Conservation (phyloP, 2,113 vertebrate genomes). For the Lagopus muta region DNA sequence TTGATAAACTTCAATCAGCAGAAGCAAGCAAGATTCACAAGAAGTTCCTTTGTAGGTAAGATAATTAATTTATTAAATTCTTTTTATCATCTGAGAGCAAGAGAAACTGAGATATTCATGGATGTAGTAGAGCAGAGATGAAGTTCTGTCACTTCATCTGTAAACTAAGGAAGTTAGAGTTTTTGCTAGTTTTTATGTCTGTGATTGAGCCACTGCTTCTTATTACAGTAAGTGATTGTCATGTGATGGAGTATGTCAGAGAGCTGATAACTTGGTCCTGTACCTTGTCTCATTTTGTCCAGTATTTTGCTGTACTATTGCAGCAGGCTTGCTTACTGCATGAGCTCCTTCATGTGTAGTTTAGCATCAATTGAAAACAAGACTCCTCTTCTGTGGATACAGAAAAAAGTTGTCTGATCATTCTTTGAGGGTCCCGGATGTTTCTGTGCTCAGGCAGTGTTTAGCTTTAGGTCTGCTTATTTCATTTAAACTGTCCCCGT, state of each 20-base stretch:
- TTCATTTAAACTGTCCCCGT: neutral
- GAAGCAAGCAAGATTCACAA: neutral
- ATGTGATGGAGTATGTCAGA: constrained; percentile 60
- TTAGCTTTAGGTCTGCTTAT: neutral
- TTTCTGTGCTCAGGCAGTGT: neutral
- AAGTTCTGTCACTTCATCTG: constrained; percentile 42
- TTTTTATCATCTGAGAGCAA: constrained; percentile 46
- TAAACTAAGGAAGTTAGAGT: constrained; percentile 21
- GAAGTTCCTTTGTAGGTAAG: constrained; percentile 54
- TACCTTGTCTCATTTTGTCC: neutral
- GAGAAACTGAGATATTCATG: constrained; percentile 19
- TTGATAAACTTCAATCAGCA: neutral
- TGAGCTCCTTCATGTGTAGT: neutral
- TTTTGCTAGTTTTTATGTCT: constrained; percentile 56
- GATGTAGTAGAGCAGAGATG: neutral
- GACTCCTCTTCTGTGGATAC: neutral
- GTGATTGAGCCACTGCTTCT: constrained; percentile 68
- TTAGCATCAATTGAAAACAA: neutral
- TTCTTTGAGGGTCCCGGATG: neutral
- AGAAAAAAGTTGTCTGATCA: neutral
- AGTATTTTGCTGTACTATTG: neutral
- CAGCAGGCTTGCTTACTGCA: neutral
- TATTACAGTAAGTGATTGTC: constrained; percentile 40
- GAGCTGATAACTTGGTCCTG: constrained; percentile 41
- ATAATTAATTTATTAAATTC: constrained; percentile 55